Conservation (phyloP, 2,888 invertebrate genomes). For the Campopleginae sp. region DNA sequence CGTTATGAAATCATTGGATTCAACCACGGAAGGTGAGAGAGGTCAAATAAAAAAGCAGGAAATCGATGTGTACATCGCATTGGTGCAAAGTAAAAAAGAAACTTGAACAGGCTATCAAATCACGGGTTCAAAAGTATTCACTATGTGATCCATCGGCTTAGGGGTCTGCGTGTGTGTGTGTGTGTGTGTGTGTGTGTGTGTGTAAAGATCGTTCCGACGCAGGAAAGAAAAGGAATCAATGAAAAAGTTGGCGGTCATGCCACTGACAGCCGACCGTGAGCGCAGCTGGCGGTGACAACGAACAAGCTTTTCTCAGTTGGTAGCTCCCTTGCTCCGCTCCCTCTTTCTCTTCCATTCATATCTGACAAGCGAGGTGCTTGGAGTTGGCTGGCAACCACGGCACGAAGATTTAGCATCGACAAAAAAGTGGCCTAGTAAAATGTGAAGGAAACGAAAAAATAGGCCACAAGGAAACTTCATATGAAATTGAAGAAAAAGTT, state of each 20-base stretch:
- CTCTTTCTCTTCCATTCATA: constrained; percentile 3
- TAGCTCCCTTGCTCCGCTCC: not conserved
- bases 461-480: not conserved
- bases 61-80: not conserved
- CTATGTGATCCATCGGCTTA: not conserved
- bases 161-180: not conserved
- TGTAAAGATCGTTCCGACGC: not conserved
- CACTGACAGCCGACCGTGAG: constrained; percentile 38
- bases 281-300: constrained; percentile 39
- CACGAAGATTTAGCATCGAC: constrained; percentile 13
- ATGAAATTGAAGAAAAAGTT: not conserved
- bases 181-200: not conserved
- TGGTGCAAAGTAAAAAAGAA: not conserved
- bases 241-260: constrained; percentile 41
- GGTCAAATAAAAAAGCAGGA: not conserved
- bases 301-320: not conserved
- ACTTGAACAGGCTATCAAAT: not conserved
- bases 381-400: not conserved
- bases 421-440: not conserved
- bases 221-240: constrained; percentile 13
- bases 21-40: not conserved
- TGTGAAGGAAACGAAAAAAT: not conserved
- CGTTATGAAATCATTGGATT: not conserved
- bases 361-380: constrained; percentile 7
- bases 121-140: not conserved